Percentiles rank a stretch among this genome's conserved stretches.
Conservation (phyloP, 1,140 invertebrate species). For the Heliothis subflexa region DNA sequence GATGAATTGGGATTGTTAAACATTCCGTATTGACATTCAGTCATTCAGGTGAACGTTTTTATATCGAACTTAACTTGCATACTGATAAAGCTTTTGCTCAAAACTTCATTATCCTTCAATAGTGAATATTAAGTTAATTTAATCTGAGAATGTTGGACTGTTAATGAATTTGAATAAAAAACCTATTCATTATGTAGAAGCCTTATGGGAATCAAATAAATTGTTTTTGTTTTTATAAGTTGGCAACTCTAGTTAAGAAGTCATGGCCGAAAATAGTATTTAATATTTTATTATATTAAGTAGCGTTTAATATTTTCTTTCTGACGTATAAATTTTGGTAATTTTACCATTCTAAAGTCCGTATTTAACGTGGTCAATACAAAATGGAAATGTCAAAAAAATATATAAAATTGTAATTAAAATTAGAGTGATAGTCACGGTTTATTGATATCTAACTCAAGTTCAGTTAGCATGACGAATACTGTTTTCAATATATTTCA, state of each 20-base stretch:
- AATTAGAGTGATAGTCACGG: not conserved
- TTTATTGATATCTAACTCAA: not conserved
- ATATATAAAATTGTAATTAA: too few species aligned
- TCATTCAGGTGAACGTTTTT: not conserved
- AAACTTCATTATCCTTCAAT: conserved; percentile 11
- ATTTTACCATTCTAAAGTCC: too few species aligned
- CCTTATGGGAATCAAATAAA: not conserved
- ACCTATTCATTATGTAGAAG: not conserved
- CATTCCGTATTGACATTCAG: not conserved
- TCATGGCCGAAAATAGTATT: too few species aligned
- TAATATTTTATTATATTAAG: too few species aligned
- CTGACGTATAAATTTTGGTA: too few species aligned
- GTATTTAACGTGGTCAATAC: too few species aligned
- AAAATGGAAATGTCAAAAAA: too few species aligned
- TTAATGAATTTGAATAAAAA: not conserved
- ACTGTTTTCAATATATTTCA: not conserved
- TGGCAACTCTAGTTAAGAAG: too few species aligned
- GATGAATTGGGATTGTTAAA: not conserved
- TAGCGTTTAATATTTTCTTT: too few species aligned
- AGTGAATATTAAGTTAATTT: conserved; percentile 20
- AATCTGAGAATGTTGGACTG: conserved; percentile 6
- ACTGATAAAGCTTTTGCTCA: not conserved
- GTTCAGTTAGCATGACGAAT: not conserved
- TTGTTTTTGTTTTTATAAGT: not conserved
- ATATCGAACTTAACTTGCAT: conserved; percentile 5